phyloP scores from a whole-genome alignment of 2,888 invertebrate species.

The Tipula lateralis region DNA sequence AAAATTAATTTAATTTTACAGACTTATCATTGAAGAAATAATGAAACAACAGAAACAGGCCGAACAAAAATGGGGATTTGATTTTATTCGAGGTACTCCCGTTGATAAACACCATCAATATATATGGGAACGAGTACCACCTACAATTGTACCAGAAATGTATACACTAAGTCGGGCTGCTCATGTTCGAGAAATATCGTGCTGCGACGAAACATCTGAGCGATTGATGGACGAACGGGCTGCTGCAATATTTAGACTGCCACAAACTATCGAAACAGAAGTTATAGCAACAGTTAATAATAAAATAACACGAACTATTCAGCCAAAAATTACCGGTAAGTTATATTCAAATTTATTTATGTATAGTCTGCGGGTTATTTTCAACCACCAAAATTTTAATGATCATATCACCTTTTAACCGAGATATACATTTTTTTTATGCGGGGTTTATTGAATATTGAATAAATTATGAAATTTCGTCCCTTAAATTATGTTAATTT shows the following conservation, averaged over 20 bases:
- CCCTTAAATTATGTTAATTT: constrained; percentile 24
- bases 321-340: constrained; percentile 49
- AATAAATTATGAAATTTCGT: neutral
- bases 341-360: constrained; percentile 29
- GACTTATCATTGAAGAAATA: constrained; percentile 43
- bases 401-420: neutral
- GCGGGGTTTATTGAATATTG: constrained; percentile 24
- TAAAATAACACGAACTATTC: constrained; percentile 33
- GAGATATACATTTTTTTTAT: neutral
- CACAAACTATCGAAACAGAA: neutral
- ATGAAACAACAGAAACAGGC: constrained; percentile 55
- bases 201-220: constrained; percentile 35
- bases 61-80: constrained; percentile 53
- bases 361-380: neutral
- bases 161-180: constrained; percentile 48
- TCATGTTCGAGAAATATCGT: constrained; percentile 42
- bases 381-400: neutral
- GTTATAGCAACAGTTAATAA: constrained; percentile 34
- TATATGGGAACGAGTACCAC: constrained; percentile 47
- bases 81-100: constrained; percentile 46
- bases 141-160: constrained; percentile 45
- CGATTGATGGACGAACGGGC: constrained; percentile 44
- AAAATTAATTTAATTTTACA: constrained; percentile 34
- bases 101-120: constrained; percentile 40
- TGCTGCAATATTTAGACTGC: constrained; percentile 39